Conservation (phyloP, 2,113 vertebrate species). For the Hassar affinis region DNA sequence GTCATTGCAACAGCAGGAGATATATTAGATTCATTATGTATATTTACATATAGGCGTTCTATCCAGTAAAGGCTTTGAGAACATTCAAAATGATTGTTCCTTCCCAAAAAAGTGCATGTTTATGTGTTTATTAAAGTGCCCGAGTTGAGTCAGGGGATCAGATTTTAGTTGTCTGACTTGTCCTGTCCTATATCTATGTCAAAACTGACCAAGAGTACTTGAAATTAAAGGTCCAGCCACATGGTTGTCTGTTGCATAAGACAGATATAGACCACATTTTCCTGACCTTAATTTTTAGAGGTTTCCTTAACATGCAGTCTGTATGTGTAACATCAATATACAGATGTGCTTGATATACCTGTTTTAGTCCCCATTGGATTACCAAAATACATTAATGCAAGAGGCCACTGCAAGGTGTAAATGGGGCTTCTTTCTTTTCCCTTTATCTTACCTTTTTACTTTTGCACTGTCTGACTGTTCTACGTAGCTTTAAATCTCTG, state of each 20-base stretch:
- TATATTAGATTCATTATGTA: not conserved
- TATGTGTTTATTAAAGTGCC: not conserved
- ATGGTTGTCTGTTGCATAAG: too few relatives aligned
- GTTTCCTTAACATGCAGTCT: not conserved
- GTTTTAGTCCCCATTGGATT: not conserved
- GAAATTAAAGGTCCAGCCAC: not conserved
- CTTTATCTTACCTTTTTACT: not conserved
- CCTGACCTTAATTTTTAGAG: not conserved
- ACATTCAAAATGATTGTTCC: not conserved
- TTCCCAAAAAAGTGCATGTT: not conserved
- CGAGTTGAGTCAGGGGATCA: not conserved
- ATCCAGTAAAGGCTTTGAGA: not conserved
- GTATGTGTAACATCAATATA: not conserved
- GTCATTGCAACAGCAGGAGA: not conserved
- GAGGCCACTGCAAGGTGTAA: not conserved
- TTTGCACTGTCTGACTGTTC: not conserved
- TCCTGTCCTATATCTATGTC: not conserved
- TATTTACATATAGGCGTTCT: not conserved
- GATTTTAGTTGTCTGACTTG: not conserved
- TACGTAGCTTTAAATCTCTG: constrained; percentile 22
- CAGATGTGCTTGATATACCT: not conserved
- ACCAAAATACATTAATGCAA: not conserved
- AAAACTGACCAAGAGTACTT: not conserved
- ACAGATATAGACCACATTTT: not conserved
- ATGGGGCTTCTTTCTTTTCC: not conserved